Evolutionary conservation across 2,888 invertebrate species (phyloP), one percentile per base, ranked within the genome.

Genomic region (Micropterix aruncella): DNA sequence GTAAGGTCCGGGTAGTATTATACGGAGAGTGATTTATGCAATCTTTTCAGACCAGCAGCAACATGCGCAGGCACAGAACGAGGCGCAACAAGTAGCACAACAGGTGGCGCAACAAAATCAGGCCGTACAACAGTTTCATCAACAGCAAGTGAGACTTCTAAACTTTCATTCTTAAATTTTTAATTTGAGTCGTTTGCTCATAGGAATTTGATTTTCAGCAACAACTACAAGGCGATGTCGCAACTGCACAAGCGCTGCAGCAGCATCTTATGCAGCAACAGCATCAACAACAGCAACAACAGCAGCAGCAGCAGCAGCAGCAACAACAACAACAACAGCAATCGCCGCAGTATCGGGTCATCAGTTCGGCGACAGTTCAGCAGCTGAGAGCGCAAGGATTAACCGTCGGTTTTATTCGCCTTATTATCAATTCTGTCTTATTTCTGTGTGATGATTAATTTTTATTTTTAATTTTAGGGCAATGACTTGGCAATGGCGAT

Each of bases 311-410:
- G 50, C 66, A 70, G 40, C 44, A 68, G 3, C 64, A 65, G 50
- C 67, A 67, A 51, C 70, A 69, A 46, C 72, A 70, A 44, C 56
- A 56, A 17, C 71, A 71, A 47, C 72, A 68, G 41, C 66, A 65
- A 40, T 74, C 73, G 47, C 75, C 75, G 17, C 75, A 76, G 50
- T 57, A 73, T 43, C 65, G 76, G 53, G 74, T 77, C 50, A 73
- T 77, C 50, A 77, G 76, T 60, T 66, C 71, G 14, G 72, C 73
- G 42, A 70, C 73, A 38, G 68, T 76, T 38, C 75, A 74, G 47
- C 77, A 78, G 56, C 63, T 77, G 47, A 62, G 73, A 50, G 72
- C 73, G 2, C 73, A 73, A 51, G 73, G 73, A 9, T 58, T 73
- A 46, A 62, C 69, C 37, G 71, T 71, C 45, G 18, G 37, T 36